Base-by-base conservation (phyloP, 1,140 invertebrate species). In the Drosophila teissieri region DNA sequence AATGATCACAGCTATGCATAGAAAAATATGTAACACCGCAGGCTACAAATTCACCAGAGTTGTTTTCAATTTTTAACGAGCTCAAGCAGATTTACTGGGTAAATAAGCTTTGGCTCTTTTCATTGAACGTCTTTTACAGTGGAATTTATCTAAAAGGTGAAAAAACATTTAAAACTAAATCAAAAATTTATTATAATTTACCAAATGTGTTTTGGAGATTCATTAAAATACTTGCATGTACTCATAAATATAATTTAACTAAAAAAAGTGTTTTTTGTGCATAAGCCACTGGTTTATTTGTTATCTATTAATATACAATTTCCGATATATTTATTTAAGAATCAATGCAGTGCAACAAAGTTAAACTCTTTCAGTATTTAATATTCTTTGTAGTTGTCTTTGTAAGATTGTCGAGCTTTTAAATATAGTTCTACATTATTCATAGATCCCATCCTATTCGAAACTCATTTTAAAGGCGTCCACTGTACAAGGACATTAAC, bases 401-500 rank as follows among this genome's bases (percentile, higher is more conserved):
- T 14, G 10, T 14, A 14, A n/a, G 37, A 4, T 39, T 39, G 0
- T 12, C 4, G 0, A 6, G 14, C 31, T 31, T 31, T 31, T 3
- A 10, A 31, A 8, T 31, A 0, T 10, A 31, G 2, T 31, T 3
- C 10, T 31, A 31, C 8, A 31, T 31, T 2, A 31, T 10, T 31
- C 8, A 31, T 1, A 31, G 6, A 31, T 3, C 31, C 3, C 31
- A 31, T 6, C 22, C 27, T 42, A 42, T 42, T 63, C 22, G 17
- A 34, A 63, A 22, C 60, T 15, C 24, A 34, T 63, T 63, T 60
- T 17, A 11, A 2, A 14, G 4, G 60, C 54, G 14, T 42, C 54
- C 60, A 63, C 55, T 61, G 60, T 63, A 63, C 60, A 40, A 60
- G 24, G 17, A 52, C 31, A 19, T 7, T 6, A 42, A 15, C 27